A percentile compares a stretch with the other conserved stretches of the same genome.
Evolutionary conservation across 2,113 vertebrate genomes (phyloP).

Genomic region (Perca schrenkii): DNA sequence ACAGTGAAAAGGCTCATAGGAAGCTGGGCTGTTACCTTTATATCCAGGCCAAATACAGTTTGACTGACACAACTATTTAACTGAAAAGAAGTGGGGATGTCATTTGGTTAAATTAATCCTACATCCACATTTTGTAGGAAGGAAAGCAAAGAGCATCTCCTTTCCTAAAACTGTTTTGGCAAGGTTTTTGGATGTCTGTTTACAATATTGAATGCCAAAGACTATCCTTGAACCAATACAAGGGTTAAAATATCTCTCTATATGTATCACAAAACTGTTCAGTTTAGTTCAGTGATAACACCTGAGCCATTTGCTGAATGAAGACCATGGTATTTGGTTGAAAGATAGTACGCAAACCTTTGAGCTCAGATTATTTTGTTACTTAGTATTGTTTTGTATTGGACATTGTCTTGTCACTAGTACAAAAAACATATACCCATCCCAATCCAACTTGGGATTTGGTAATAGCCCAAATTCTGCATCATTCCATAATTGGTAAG

Average conservation of each 20-base stretch:
- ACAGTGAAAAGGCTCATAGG: neutral
- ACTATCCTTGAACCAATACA: neutral
- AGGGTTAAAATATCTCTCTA: neutral
- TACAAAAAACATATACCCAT: neutral
- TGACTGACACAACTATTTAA: neutral
- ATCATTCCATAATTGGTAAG: neutral
- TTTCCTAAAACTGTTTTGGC: neutral
- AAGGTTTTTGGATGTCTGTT: neutral
- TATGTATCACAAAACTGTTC: no score
- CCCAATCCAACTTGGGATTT: neutral
- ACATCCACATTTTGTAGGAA: neutral
- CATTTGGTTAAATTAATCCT: neutral
- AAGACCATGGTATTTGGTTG: neutral
- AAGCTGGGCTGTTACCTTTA: neutral
- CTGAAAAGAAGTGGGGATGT: neutral
- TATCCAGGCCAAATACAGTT: neutral
- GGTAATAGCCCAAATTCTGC: neutral
- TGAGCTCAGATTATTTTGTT: neutral
- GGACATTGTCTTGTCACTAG: neutral
- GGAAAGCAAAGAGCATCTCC: neutral
- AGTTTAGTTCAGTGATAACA: no score
- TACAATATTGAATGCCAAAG: neutral
- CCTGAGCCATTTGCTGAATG: neutral
- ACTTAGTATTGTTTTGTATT: neutral
- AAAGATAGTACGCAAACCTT: neutral